Evolutionary conservation across 1,140 invertebrate genomes (phyloP).

Genomic region (Caerostris extrusa): DNA sequence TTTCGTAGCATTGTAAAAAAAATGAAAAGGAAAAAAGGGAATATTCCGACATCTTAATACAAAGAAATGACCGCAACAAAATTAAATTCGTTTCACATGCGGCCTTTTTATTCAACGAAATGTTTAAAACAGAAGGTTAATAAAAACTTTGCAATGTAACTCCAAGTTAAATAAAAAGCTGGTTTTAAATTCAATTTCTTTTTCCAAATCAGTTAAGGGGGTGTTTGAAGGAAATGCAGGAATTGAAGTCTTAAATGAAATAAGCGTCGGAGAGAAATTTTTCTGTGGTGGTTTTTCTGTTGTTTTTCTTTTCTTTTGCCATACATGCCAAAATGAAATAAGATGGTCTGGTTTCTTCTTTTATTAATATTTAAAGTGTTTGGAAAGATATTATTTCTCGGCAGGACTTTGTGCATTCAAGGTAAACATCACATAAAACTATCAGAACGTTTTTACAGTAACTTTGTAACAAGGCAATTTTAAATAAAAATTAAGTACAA

Average conservation of each 20-base stretch:
- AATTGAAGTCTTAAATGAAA: constrained; percentile 2
- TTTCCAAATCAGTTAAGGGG: background rate
- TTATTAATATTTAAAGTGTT: background rate
- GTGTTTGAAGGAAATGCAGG: background rate
- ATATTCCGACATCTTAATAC: constrained; percentile 56
- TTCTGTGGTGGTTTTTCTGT: background rate
- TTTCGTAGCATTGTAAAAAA: too few species aligned
- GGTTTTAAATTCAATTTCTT: constrained; percentile 53
- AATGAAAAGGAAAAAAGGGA: background rate
- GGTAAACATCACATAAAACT: background rate
- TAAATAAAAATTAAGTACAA: background rate
- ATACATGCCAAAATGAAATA: background rate
- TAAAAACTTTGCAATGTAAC: constrained; percentile 43
- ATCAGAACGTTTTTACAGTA: background rate
- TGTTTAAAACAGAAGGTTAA: constrained; percentile 21
- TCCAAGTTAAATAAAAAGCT: constrained; percentile 54
- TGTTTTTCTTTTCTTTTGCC: background rate
- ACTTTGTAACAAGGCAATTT: background rate
- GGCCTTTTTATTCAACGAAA: constrained; percentile 15
- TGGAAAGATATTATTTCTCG: constrained; percentile 4
- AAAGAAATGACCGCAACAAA: constrained; percentile 50
- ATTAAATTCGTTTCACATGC: constrained; percentile 51
- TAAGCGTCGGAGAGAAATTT: background rate
- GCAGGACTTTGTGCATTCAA: background rate
- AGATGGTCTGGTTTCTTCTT: background rate